Evolutionary conservation across 2,888 invertebrate genomes (phyloP), one percentile per base, ranked within the genome.

Genomic region (Cremastinae sp.): DNA sequence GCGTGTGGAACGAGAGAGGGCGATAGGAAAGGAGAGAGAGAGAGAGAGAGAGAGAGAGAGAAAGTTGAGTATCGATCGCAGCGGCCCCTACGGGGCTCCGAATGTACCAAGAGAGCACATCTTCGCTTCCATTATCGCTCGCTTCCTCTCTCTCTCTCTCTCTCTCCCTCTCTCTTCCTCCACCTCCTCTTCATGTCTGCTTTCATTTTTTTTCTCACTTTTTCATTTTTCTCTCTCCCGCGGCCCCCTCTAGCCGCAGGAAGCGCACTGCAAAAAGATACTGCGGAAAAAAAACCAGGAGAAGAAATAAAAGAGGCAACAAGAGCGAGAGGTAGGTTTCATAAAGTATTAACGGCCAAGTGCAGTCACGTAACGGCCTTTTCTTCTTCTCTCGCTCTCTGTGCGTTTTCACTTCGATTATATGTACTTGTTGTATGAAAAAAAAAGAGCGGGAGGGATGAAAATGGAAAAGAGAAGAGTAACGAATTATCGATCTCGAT

Each of bases 51-150:
- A 54, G 56, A 18, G 16, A 53, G 12, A 65, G 20, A 51, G 38
- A 47, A 34, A 65, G 61, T 49, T 16, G 22, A 28, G 36, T 49
- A 62, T 74, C 56, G 62, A 68, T 68, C 58, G 68, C 18, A 22
- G 43, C 54, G 66, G 34, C 47, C 53, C 45, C 61, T 65, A 7
- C 64, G 72, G 72, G 58, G 68, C 56, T 58, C 53, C 59, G 20
- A 59, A 45, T 64, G 59, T 61, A 66, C 66, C 22, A 66, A 34
- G 28, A 51, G 62, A 59, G 66, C 59, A 59, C 73, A 73, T 73
- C 61, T 66, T 78, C 61, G 65, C 75, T 75, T 68, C 64, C 68
- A 68, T 73, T 72, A 72, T 72, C 62, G 66, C 43, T 51, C 68
- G 54, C 58, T 75, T 43, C 64, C 68, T 68, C 64, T 53, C n/a